Base-by-base conservation (phyloP, 2,113 vertebrate genomes). In the Lepisosteus osseus region DNA sequence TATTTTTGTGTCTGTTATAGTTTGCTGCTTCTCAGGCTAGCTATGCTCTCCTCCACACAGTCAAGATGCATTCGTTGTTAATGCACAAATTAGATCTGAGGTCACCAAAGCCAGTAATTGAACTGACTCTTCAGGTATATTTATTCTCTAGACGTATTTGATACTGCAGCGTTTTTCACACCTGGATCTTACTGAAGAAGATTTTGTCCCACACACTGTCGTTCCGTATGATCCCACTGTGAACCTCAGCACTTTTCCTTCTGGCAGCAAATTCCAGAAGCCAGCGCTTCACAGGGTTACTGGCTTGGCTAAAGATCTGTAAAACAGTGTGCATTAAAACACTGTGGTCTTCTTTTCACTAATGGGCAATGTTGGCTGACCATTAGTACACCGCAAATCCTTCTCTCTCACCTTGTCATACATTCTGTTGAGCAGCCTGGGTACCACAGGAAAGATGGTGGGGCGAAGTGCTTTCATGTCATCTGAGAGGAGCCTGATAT, bases 151-250 rank as follows among this genome's bases (percentile, higher is more conserved):
- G 29, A 29, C 29, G 29, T 1, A 29, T 29, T 29, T 29, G 29
- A 29, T 29, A 29, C 29, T 29, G 29, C 29, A 29, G 29, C 29
- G 29, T 6, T 51, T 9, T 51, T 54, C 73, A 29, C 87, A 94
- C 97, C 97, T 99, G 97, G 80, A 99, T 95, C 83, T 95, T 99
- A 76, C 89, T 93, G 84, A 99, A 99, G 90, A 99, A 95, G 6
- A 99, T 88, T 82, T 93, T 96, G 76, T 99, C 97, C 97, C 97
- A 99, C 67, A 98, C 74, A 79, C 96, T 99, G 87, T 98, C 93
- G 59, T 94, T 95, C 79, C 97, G 90, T 43, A 98, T 90, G 85
- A 99, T 85, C 4, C 97, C 95, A 0, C 93, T 94, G 79, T 91
- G 94, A 14, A 99, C 94, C 76, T 99, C 96, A 0, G 94, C 93